These are phyloP conservation scores for Panopea generosa DNA, from an alignment of 2,888 invertebrate species.

Conservation along the genomic window DNA sequence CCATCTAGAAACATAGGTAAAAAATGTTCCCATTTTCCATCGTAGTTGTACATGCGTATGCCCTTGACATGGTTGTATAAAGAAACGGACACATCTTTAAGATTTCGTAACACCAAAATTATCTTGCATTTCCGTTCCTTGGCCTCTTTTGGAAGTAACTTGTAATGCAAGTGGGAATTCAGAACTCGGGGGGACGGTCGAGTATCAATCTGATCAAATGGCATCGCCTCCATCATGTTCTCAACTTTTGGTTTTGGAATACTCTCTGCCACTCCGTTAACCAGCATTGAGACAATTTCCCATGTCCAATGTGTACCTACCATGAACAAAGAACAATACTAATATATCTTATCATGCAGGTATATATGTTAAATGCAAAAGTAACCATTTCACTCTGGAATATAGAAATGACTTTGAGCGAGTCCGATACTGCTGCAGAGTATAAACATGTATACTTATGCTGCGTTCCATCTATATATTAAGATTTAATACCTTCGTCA, in stretches of 20 bases:
- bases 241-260: conserved; percentile 44
- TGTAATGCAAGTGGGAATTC: conserved; percentile 53
- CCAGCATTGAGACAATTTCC: conserved; percentile 64
- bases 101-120: conserved; percentile 57
- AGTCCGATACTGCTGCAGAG: too few relatives aligned
- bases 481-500: too few relatives aligned
- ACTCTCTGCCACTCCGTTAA: conserved; percentile 51
- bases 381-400: too few relatives aligned
- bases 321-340: too few relatives aligned
- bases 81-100: conserved; percentile 59
- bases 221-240: conserved; percentile 59
- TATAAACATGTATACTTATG: too few relatives aligned
- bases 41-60: conserved; percentile 52
- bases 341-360: neutral
- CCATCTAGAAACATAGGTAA: too few relatives aligned
- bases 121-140: conserved; percentile 54
- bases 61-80: conserved; percentile 46
- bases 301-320: conserved; percentile 67
- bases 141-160: conserved; percentile 41
- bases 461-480: too few relatives aligned
- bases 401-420: too few relatives aligned
- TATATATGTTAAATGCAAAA: too few relatives aligned
- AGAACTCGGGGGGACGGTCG: conserved; percentile 54
- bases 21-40: conserved; percentile 64
- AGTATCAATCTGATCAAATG: conserved; percentile 30